phyloP scores from a whole-genome alignment of 64 coral and sea anemone genomes.

The Acropora yongei region DNA sequence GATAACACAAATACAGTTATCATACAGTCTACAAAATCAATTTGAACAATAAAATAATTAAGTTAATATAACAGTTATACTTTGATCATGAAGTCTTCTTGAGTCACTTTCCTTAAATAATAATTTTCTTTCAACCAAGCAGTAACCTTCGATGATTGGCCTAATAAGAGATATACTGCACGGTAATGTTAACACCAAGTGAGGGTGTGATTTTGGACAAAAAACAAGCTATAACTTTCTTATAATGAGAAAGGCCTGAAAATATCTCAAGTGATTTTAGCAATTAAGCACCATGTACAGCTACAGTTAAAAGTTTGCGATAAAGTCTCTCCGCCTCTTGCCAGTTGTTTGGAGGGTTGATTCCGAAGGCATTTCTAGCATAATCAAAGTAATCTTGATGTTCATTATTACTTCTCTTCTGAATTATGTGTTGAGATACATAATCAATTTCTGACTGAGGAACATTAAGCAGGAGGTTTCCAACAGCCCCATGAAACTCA shows the following conservation, averaged over 20 bases:
- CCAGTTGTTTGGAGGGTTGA: slow-evolving; percentile 31
- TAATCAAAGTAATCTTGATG: slow-evolving; percentile 76
- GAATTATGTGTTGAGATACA: slow-evolving; percentile 48
- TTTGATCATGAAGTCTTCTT: slow-evolving; percentile 24
- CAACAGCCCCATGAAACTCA: slow-evolving; percentile 67
- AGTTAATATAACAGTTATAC: background rate
- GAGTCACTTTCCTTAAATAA: slow-evolving; percentile 8
- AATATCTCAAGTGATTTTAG: slow-evolving; percentile 31
- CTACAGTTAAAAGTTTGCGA: background rate
- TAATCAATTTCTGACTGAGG: slow-evolving; percentile 62
- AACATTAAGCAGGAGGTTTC: slow-evolving; percentile 56
- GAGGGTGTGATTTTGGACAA: slow-evolving; percentile 25
- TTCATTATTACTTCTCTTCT: slow-evolving; percentile 45
- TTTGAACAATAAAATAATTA: slow-evolving; percentile 24
- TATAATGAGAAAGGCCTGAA: background rate
- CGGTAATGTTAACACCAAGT: slow-evolving; percentile 16
- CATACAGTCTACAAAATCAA: slow-evolving; percentile 18
- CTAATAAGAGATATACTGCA: slow-evolving; percentile 8
- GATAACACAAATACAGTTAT: slow-evolving; percentile 22
- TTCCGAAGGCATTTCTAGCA: slow-evolving; percentile 31
- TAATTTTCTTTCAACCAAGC: slow-evolving; percentile 11
- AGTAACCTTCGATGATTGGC: background rate
- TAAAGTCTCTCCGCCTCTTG: slow-evolving; percentile 29
- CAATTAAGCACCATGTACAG: slow-evolving; percentile 29
- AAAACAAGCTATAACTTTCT: slow-evolving; percentile 16